Base-by-base conservation (phyloP, 2,888 invertebrate species). In the Diaprepes abbreviatus region DNA sequence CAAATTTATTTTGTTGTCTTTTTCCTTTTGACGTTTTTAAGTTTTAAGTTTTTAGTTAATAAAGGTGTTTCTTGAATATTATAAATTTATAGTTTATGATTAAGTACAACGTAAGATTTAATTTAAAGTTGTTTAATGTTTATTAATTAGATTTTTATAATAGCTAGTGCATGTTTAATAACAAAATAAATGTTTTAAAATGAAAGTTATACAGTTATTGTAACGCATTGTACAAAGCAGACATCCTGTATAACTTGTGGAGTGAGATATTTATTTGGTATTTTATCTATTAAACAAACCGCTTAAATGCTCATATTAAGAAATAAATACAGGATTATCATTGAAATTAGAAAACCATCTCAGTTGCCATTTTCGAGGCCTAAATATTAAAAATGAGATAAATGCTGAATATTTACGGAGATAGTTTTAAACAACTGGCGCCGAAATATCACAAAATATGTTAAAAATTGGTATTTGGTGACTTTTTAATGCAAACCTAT, bases 21-120 rank as follows among this genome's bases (percentile, higher is more conserved):
- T 12, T 38, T 64, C 2, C 24, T 62, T 45, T 48, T 43, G 24
- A 48, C 28, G 12, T 66, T 66, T 50, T 66, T 50, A 52, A 21
- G 14, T 24, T 54, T 36, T 40, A 28, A 43, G 19, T 19, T 21
- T n/a, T 48, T 72, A 62, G n/a, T 38, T 21, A 31, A 52, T 21
- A n/a, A 52, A 55, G 43, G 43, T 66, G 28, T 66, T 45, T 67
- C 70, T 62, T 66, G 45, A 66, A 52, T 70, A 66, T 45, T 66
- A 55, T 21, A 59, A 40, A 60, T 58, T 58, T 50, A 60, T 31
- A 48, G 36, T 55, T 21, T 36, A 55, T 36, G 7, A 55, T 55
- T 59, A 52, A 57, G 69, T 65, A 72, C 66, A 70, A 35, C 65
- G 52, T 67, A 69, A 71, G 58, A 48, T 48, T 48, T 43, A 28